Evolutionary conservation across 2,113 vertebrate genomes (phyloP), one percentile per base, ranked within the genome.

Genomic region (Peromyscus polionotus): DNA sequence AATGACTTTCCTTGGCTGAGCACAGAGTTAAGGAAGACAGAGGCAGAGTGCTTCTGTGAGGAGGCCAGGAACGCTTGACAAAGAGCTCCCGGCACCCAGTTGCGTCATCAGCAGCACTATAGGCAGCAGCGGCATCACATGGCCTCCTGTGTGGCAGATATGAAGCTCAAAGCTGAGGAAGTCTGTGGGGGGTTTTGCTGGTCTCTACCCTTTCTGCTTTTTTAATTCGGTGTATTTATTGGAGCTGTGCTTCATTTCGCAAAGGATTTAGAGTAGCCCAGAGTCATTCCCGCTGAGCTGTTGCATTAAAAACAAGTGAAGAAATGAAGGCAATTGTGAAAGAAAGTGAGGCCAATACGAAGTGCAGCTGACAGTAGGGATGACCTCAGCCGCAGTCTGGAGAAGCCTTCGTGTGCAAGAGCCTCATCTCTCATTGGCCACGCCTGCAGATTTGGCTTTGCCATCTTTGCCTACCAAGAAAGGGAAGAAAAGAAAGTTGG

Each of bases 361-460:
- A 59, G 16, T n/a, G 24, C 67, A 48, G 3, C 59, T 36, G 14
- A 54, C 22, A 45, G n/a, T 9, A 2, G 22, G 20, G 2, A 11
- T 48, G 33, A 0, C 28, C 7, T 17, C 72, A 11, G 26, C 7
- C 4, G 1, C 42, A 19, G 31, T 5, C 4, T 51, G 24, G 77
- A 36, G 31, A 14, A 31, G 20, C 11, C 1, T 13, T 31, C 9
- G 3, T 0, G 0, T 54, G 0, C 2, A 19, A 22, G 4, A 39
- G 19, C 0, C 33, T 2, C 7, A 0, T 12, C 5, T 0, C 20
- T 22, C 20, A 10, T 17, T 3, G 39, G 67, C 11, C 0, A 13
- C 0, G 9, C 59, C 9, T 51, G 4, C 13, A n/a, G 19, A 3
- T 45, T n/a, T 17, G 45, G 4, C 63, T 17, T 76, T 61, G 91